Evolutionary conservation across 2,113 vertebrate species (phyloP).

Genomic region (Ameiurus melas): DNA sequence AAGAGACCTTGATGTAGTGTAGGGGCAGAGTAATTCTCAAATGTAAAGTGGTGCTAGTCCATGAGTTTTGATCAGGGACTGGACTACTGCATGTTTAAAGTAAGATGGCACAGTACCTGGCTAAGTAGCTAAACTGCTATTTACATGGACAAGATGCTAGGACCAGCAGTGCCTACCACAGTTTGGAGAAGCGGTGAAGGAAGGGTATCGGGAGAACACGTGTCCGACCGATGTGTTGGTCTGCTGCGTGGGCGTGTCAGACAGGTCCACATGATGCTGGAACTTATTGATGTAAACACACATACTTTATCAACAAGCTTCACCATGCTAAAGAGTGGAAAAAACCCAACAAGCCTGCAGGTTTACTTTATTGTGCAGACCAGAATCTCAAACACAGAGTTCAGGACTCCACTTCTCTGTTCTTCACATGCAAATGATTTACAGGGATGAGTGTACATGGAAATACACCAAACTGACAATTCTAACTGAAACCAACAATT

Average conservation of each 20-base stretch:
- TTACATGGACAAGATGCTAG: no score
- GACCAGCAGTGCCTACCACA: neutral
- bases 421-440: constrained; percentile 3
- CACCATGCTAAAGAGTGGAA: neutral
- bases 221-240: neutral
- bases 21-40: neutral
- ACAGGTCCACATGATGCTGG: neutral
- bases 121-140: no score
- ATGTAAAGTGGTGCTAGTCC: neutral
- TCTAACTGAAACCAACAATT: neutral
- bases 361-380: neutral
- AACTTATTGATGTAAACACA: neutral
- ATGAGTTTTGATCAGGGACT: neutral
- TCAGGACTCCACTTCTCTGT: neutral
- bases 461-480: constrained; percentile 1
- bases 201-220: no score
- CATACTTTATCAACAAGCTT: neutral
- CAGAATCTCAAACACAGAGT: neutral
- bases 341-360: neutral
- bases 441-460: neutral
- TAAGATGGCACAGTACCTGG: no score
- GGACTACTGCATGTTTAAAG: no score
- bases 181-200: neutral
- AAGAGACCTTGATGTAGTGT: neutral
- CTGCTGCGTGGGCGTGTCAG: neutral